Evolutionary conservation across 2,113 vertebrate genomes (phyloP).

Genomic region (Erinaceus europaeus): DNA sequence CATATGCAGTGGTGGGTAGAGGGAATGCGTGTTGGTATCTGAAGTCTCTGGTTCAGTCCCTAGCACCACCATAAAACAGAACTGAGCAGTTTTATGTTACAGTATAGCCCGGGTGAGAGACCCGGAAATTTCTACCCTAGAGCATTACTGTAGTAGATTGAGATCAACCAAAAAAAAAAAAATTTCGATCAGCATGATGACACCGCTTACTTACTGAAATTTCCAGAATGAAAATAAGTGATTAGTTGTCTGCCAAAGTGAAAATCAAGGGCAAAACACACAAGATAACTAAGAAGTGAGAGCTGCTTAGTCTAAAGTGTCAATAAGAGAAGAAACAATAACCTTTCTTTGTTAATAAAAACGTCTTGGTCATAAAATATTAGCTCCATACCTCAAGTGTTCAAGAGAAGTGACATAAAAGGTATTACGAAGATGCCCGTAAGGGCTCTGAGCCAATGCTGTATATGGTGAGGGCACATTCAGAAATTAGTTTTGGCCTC

Average conservation of each 20-base stretch:
- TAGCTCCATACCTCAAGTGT: conserved; percentile 31
- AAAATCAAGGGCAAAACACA: conserved; percentile 10
- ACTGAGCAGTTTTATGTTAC: too few relatives aligned
- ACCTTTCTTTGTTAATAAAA: conserved; percentile 61
- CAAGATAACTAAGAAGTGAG: neutral
- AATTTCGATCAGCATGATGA: neutral
- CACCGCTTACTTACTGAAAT: neutral
- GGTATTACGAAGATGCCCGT: neutral
- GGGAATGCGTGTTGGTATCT: too few relatives aligned
- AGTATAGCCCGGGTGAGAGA: neutral
- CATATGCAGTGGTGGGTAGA: too few relatives aligned
- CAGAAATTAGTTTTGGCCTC: conserved; percentile 51
- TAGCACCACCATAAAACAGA: too few relatives aligned
- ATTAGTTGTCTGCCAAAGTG: neutral
- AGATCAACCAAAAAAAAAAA: neutral
- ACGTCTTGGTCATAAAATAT: conserved; percentile 56
- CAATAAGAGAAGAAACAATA: conserved; percentile 33
- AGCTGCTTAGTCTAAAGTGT: conserved; percentile 3
- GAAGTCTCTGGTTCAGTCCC: too few relatives aligned
- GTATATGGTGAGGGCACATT: neutral
- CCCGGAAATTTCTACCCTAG: neutral
- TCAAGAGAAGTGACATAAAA: conserved; percentile 32
- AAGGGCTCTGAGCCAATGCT: neutral
- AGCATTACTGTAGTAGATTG: neutral
- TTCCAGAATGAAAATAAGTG: neutral